phyloP scores from a whole-genome alignment of 2,113 vertebrate species.

The Dipodomys stephensi region DNA sequence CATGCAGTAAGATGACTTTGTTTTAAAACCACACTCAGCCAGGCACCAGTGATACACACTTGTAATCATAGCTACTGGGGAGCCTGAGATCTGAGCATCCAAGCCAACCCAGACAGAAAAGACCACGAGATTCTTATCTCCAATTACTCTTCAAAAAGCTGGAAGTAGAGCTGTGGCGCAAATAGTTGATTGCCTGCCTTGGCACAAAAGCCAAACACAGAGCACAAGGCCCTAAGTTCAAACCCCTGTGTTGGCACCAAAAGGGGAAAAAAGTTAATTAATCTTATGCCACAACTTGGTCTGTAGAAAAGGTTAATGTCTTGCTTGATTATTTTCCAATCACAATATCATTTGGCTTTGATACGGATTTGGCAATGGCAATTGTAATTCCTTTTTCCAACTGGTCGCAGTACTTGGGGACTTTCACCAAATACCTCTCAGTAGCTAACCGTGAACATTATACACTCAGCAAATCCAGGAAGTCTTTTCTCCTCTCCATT shows the following conservation, averaged over 20 bases:
- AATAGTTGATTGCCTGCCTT: no score
- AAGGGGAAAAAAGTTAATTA: neutral
- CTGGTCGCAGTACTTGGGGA: neutral
- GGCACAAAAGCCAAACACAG: no score
- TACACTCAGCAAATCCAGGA: neutral
- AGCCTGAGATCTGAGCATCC: no score
- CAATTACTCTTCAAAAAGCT: no score
- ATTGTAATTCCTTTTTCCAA: neutral
- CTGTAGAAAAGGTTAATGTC: neutral
- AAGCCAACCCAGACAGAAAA: no score
- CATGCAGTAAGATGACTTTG: neutral
- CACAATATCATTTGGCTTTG: conserved; percentile 17
- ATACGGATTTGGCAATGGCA: neutral
- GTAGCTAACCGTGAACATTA: neutral
- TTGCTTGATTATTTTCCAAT: conserved; percentile 1
- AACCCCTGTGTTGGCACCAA: no score
- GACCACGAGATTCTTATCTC: no score
- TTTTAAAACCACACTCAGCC: neutral
- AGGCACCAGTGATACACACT: no score
- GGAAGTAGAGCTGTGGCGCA: no score
- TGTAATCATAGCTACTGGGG: no score
- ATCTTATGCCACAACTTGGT: neutral
- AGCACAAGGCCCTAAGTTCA: no score
- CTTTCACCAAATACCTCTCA: neutral
- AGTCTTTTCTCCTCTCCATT: neutral